Evolutionary conservation across 2,797 vertebrate species (phyloP).

Genomic region (Pelochelys cantorii): DNA sequence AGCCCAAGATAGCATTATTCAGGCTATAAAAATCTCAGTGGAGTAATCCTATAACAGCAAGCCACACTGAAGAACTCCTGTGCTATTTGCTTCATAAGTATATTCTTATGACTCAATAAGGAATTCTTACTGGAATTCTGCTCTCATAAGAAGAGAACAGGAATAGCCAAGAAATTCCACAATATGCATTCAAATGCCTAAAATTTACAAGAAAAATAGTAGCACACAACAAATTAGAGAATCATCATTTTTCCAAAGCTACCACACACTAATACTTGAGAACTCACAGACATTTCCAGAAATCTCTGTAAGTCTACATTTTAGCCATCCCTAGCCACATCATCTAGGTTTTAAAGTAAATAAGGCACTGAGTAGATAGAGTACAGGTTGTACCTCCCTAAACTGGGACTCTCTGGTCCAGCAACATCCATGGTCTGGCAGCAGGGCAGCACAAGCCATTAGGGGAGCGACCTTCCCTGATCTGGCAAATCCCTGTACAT

Average conservation of each 20-base stretch:
- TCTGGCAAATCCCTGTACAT: no score
- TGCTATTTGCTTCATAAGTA: not conserved
- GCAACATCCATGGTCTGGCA: no score
- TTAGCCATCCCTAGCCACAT: not conserved
- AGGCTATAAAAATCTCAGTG: not conserved
- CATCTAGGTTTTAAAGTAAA: not conserved
- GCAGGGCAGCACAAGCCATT: no score
- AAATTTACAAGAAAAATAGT: not conserved
- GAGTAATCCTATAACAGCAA: not conserved
- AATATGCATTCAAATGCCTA: not conserved
- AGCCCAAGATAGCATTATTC: fast-evolving
- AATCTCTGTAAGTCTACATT: not conserved
- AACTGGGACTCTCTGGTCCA: no score
- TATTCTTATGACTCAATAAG: not conserved
- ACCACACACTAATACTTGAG: not conserved
- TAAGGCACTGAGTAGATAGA: not conserved
- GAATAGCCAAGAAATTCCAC: not conserved
- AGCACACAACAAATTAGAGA: not conserved
- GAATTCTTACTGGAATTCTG: not conserved
- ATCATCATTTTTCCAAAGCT: not conserved
- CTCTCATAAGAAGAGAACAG: not conserved
- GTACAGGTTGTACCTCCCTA: no score
- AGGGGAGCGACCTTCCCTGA: no score
- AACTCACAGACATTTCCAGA: not conserved
- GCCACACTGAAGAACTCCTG: fast-evolving